Conservation (phyloP, 2,797 vertebrate species). For the Vultur gryphus region DNA sequence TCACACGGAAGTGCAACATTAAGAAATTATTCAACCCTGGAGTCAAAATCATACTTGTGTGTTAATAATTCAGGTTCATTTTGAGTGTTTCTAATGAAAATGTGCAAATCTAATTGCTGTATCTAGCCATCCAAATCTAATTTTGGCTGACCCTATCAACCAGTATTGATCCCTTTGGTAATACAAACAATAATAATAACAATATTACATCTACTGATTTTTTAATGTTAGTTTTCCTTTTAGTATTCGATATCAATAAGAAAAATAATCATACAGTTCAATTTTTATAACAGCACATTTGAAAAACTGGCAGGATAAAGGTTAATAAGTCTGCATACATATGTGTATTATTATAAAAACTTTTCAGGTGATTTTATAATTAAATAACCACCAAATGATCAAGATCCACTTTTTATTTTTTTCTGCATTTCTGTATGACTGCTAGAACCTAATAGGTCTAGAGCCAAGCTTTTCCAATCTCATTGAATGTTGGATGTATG, state of each 20-base stretch:
- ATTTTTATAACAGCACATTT: background rate
- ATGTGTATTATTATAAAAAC: background rate
- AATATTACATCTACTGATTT: background rate
- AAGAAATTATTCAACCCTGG: background rate
- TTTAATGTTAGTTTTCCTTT: background rate
- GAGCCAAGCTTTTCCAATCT: background rate
- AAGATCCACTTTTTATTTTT: background rate
- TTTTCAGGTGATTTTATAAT: background rate
- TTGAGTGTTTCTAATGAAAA: background rate
- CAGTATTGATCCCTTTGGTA: background rate
- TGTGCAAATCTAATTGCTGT: background rate
- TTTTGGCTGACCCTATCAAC: background rate
- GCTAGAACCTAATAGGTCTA: background rate
- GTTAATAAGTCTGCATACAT: background rate
- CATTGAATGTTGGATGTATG: background rate
- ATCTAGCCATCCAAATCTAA: background rate
- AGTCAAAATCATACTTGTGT: background rate
- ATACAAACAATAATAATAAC: background rate
- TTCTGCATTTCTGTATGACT: background rate
- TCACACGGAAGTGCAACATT: background rate
- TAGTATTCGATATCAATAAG: background rate
- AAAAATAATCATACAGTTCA: background rate
- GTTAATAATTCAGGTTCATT: background rate
- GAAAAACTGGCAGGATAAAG: background rate
- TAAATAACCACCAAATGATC: background rate